Conservation (phyloP, 2,797 vertebrate species). For the Carapus acus region DNA sequence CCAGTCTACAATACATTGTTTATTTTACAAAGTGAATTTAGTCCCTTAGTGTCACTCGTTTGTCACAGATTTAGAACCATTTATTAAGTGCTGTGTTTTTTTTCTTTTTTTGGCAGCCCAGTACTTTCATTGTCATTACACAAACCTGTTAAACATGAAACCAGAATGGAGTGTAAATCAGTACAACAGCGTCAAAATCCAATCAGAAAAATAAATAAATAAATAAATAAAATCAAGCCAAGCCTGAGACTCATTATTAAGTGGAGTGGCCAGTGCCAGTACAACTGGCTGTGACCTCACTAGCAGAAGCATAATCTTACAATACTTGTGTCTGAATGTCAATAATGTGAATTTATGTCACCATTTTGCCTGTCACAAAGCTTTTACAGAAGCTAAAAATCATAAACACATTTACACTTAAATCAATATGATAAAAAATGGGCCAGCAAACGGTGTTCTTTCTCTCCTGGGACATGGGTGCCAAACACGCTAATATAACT, state of each 20-base stretch:
- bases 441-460: conserved; percentile 47
- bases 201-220: conserved; percentile 12
- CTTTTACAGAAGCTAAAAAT: conserved; percentile 71
- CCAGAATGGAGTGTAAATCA: conserved; percentile 1
- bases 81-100: too few relatives aligned
- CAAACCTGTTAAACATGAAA: background rate
- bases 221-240: conserved; percentile 22
- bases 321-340: conserved; percentile 44
- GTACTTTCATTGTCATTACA: too few relatives aligned
- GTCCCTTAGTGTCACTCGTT: too few relatives aligned
- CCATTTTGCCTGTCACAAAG: conserved; percentile 66
- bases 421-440: conserved; percentile 65
- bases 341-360: conserved; percentile 61
- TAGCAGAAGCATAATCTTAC: conserved; percentile 35
- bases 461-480: conserved; percentile 54
- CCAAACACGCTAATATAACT: conserved; percentile 58
- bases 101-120: too few relatives aligned
- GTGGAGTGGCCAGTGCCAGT: conserved; percentile 12
- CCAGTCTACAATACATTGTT: too few relatives aligned
- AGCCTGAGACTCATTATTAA: conserved; percentile 17
- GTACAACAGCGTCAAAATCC: conserved; percentile 21
- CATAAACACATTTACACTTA: conserved; percentile 67
- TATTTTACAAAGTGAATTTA: too few relatives aligned
- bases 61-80: too few relatives aligned
- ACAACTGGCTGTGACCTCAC: conserved; percentile 5